These are phyloP conservation scores for Mixornis gularis DNA, from an alignment of 2,113 vertebrate species.

Conservation along the genomic window DNA sequence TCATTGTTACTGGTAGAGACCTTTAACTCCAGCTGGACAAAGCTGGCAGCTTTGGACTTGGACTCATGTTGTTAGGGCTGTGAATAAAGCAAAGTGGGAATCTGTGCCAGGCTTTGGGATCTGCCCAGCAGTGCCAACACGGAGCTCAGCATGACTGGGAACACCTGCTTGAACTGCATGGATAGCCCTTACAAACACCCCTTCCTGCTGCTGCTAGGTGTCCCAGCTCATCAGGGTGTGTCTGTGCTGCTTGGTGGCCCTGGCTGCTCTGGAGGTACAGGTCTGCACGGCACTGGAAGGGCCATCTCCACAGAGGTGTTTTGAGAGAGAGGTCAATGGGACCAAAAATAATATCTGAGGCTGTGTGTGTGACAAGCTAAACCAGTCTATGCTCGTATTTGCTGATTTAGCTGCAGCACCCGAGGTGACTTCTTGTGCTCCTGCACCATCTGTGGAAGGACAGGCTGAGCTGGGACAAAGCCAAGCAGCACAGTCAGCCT, in stretches of 20 bases:
- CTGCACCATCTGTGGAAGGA: neutral
- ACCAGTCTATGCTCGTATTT: neutral
- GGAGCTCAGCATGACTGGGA: neutral
- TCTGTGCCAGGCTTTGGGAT: neutral
- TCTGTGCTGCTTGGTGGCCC: fast-evolving
- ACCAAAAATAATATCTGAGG: neutral
- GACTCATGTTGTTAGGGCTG: neutral
- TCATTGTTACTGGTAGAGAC: neutral
- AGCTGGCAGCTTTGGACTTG: neutral
- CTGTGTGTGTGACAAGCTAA: neutral
- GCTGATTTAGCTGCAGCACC: neutral
- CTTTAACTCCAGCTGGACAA: neutral
- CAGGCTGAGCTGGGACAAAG: neutral
- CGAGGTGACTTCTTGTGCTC: neutral
- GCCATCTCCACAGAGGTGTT: neutral
- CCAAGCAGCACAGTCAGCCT: neutral
- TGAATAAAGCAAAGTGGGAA: neutral
- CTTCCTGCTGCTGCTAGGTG: neutral
- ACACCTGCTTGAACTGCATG: neutral
- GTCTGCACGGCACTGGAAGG: neutral
- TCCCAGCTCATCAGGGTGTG: neutral
- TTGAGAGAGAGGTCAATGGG: no score
- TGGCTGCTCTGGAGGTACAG: neutral
- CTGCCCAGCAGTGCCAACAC: neutral
- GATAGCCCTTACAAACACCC: neutral